phyloP scores from a whole-genome alignment of 2,888 invertebrate species.

The Clepsis dumicolana region DNA sequence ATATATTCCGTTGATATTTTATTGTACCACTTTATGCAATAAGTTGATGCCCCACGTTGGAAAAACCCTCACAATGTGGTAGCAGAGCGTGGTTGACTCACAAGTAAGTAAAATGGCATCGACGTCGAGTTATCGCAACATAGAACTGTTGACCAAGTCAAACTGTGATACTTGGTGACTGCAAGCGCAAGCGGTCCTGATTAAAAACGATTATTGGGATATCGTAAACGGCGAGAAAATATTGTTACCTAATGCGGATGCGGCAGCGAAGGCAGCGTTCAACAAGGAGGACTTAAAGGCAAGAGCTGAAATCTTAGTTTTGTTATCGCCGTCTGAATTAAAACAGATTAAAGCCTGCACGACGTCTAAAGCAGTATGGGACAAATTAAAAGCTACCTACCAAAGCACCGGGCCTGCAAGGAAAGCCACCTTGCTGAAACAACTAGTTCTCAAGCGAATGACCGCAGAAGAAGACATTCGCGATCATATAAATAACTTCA shows the following conservation, averaged over 20 bases:
- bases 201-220: slow-evolving; percentile 25
- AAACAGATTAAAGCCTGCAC: slow-evolving; percentile 5
- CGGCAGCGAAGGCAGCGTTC: neutral
- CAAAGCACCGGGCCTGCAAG: slow-evolving; percentile 5
- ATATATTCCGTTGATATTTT: too few species aligned
- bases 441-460: neutral
- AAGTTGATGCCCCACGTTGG: too few species aligned
- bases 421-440: neutral
- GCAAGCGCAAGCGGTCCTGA: slow-evolving; percentile 18
- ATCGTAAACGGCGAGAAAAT: slow-evolving; percentile 15
- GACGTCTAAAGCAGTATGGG: slow-evolving; percentile 12
- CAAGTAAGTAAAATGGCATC: slow-evolving; percentile 15
- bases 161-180: slow-evolving; percentile 26
- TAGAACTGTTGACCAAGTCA: slow-evolving; percentile 19
- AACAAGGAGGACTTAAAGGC: slow-evolving; percentile 2
- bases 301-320: slow-evolving; percentile 2
- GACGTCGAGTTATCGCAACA: slow-evolving; percentile 15
- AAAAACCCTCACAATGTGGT: neutral
- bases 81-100: neutral
- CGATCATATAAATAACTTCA: slow-evolving; percentile 3
- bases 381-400: slow-evolving; percentile 1
- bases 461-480: neutral
- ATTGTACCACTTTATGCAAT: too few species aligned
- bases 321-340: slow-evolving; percentile 3
- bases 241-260: neutral